Evolutionary conservation across 2,888 invertebrate species (phyloP).

Genomic region (Tanytarsus gracilentus): DNA sequence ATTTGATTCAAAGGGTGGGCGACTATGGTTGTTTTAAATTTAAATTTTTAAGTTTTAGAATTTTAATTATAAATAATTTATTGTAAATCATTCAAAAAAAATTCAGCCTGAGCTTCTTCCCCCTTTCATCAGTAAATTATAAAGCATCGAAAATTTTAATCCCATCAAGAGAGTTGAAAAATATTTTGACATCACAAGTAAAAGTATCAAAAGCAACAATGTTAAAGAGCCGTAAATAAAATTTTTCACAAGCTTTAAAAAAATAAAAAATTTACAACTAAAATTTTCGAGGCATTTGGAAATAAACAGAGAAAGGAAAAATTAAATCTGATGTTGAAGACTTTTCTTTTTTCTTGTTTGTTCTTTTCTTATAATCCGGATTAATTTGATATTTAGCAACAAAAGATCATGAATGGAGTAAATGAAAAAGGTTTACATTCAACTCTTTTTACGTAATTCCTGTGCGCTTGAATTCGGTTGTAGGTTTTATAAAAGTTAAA

Average conservation of each 20-base stretch:
- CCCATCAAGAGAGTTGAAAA: background rate
- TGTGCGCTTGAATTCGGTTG: no score
- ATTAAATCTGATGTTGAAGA: slow-evolving; percentile 23
- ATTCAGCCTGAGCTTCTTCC: no score
- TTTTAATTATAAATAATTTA: no score
- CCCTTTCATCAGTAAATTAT: background rate
- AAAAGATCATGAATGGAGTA: slow-evolving; percentile 7
- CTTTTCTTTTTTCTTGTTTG: slow-evolving; percentile 8
- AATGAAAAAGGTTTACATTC: background rate
- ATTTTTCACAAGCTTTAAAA: no score
- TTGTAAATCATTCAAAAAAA: no score
- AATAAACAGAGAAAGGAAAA: slow-evolving; percentile 19
- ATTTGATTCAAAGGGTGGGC: no score
- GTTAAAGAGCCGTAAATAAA: slow-evolving; percentile 24
- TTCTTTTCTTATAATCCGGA: slow-evolving; percentile 20
- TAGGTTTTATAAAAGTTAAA: no score
- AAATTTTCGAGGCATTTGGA: no score
- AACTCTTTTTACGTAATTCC: background rate
- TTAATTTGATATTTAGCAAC: slow-evolving; percentile 14
- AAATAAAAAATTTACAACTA: no score
- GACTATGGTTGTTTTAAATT: no score
- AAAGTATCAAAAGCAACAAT: slow-evolving; percentile 10
- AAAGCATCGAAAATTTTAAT: background rate
- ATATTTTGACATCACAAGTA: background rate
- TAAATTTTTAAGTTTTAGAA: no score